Evolutionary conservation across 2,888 invertebrate genomes (phyloP).

Genomic region (Drosophila basisetae): DNA sequence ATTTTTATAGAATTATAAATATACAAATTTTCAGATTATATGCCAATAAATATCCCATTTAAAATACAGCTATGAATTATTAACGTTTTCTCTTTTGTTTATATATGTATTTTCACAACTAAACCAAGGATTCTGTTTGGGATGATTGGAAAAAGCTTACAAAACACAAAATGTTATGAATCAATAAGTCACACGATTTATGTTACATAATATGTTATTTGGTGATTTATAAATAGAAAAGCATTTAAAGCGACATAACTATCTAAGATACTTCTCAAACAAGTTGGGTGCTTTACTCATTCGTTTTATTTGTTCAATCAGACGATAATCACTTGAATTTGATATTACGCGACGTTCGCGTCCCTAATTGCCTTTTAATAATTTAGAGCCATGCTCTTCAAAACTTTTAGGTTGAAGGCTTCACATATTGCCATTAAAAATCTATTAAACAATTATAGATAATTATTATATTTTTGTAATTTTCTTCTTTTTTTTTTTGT

Average conservation of each 20-base stretch:
- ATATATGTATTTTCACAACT: neutral
- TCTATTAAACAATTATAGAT: too few relatives aligned
- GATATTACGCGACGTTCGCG: neutral
- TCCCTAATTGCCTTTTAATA: neutral
- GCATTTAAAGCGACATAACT: neutral
- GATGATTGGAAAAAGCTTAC: neutral
- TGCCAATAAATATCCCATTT: neutral
- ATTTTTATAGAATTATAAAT: neutral
- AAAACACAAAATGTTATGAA: neutral
- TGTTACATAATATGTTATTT: neutral
- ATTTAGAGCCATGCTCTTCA: neutral
- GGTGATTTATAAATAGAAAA: neutral
- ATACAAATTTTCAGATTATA: neutral
- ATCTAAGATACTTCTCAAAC: too few relatives aligned
- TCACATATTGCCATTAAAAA: neutral
- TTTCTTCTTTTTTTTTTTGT: neutral
- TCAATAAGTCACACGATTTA: conserved; percentile 2
- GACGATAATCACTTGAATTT: neutral
- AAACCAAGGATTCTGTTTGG: neutral
- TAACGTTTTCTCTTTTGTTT: neutral
- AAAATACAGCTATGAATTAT: neutral
- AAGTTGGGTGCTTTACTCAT: too few relatives aligned
- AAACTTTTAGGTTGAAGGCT: neutral
- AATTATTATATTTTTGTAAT: neutral
- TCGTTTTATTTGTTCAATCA: neutral